Percentiles rank a stretch among this genome's conserved stretches.
These are phyloP conservation scores for Agelastica alni DNA, from an alignment of 2,888 invertebrate genomes.

Conservation along the genomic window DNA sequence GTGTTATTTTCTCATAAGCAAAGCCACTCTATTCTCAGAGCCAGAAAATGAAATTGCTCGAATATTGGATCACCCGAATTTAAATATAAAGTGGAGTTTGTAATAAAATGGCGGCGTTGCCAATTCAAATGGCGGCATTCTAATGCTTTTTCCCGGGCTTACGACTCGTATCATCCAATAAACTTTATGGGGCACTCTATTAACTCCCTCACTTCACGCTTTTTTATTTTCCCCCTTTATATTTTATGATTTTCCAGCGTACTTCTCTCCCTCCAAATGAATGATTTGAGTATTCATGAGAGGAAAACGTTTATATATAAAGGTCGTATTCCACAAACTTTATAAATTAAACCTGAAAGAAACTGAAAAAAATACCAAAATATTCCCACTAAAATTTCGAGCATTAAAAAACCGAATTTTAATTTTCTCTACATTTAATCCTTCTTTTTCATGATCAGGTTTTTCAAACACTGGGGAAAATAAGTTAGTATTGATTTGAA, in stretches of 20 bases:
- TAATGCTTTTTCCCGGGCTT: conserved; percentile 37
- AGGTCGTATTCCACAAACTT: too few species aligned
- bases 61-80: conserved; percentile 57
- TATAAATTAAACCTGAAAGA: too few species aligned
- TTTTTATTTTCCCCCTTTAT: conserved; percentile 32
- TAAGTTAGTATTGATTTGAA: too few species aligned
- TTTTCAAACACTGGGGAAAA: too few species aligned
- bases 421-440: too few species aligned
- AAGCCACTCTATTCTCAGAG: conserved; percentile 40
- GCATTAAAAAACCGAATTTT: too few species aligned
- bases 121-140: conserved; percentile 42
- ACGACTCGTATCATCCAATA: conserved; percentile 43
- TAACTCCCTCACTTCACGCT: conserved; percentile 36
- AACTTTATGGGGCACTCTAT: conserved; percentile 42
- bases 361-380: too few species aligned
- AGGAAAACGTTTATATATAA: too few species aligned
- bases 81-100: conserved; percentile 57
- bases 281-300: conserved; percentile 14
- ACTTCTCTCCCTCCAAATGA: background rate
- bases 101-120: conserved; percentile 47
- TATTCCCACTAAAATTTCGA: too few species aligned
- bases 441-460: too few species aligned
- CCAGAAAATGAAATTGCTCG: conserved; percentile 56
- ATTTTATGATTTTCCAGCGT: conserved; percentile 20
- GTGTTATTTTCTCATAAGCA: conserved; percentile 46